Base-by-base conservation (phyloP, 2,888 invertebrate species). In the Volucella zonaria region DNA sequence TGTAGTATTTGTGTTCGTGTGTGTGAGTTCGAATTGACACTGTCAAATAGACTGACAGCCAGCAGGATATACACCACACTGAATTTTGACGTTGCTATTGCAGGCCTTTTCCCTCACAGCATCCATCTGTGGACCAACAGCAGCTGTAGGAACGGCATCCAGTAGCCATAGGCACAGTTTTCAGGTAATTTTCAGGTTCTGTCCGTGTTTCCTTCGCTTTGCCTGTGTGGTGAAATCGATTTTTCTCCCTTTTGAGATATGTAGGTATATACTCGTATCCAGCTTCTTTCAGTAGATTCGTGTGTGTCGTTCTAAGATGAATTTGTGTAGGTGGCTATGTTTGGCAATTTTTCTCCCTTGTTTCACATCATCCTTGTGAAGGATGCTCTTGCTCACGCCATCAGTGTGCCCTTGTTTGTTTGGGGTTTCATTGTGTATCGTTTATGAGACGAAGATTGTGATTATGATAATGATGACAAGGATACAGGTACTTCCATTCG, bases 121-220 rank as follows among this genome's bases (percentile, higher is more conserved):
- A 79, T 23, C 23, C 23, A 31, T 31, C 31, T 31, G 31, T 31
- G 58, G 74, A 79, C 52, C 70, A 61, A 52, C 23, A 68, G 18
- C 61, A 15, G 43, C 62, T 40, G 31, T 40, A 62, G 1, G 45
- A 78, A 47, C 56, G 40, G 8, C 40, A 58, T 12, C 18, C 3
- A 15, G 3, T 51, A 45, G 43, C 38, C 12, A 47, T 12, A 8
- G 14, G 67, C 59, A 56, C 71, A 59, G 47, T 59, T 73, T 77
- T 76, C 81, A 85, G 85, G 85, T 85, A 85, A 85, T 81, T 81
- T 77, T 58, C 12, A 75, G 68, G 64, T 74, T 56, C 73, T 61
- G 56, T 81, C 49, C 38, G 51, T 76, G 12, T 23, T 67, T 56
- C 66, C 31, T 71, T 38, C 59, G 3, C 9, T 42, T 14, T 66